Percentiles rank a stretch among this genome's conserved stretches.
Conservation (phyloP, 64 coral and sea anemone genomes). For the Pachyseris speciosa region DNA sequence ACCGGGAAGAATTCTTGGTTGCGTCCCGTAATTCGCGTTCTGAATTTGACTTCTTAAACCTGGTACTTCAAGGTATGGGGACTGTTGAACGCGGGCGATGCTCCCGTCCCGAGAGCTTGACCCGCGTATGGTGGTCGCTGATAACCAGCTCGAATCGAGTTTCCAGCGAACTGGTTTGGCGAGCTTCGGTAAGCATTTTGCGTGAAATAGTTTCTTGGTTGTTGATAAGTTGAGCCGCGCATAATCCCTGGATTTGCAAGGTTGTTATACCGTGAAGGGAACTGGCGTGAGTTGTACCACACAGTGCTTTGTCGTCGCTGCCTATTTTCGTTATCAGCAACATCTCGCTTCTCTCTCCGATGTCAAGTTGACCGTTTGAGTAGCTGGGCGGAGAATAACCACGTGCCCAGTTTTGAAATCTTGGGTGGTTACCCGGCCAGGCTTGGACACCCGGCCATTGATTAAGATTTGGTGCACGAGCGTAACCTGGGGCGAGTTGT, state of each 20-base stretch:
- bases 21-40: neutral
- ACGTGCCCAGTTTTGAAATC: conserved; percentile 1
- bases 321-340: neutral
- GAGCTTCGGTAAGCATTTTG: neutral
- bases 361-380: conserved; percentile 13
- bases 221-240: neutral
- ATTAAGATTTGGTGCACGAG: neutral
- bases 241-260: neutral
- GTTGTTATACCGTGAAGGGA: neutral
- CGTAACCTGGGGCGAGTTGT: neutral
- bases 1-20: conserved; percentile 7
- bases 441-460: conserved; percentile 19
- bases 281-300: neutral
- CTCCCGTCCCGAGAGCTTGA: neutral
- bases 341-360: neutral
- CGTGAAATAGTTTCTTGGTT: neutral
- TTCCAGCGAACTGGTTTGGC: neutral
- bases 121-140: neutral
- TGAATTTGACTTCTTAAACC: neutral
- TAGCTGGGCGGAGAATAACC: conserved; percentile 15
- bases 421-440: neutral
- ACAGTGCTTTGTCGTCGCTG: neutral
- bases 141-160: neutral
- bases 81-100: neutral
- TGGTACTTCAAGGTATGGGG: neutral